Percentiles rank a stretch among this genome's conserved stretches.
These are phyloP conservation scores for Notamacropus eugenii DNA, from an alignment of 2,797 vertebrate genomes.

Conservation along the genomic window DNA sequence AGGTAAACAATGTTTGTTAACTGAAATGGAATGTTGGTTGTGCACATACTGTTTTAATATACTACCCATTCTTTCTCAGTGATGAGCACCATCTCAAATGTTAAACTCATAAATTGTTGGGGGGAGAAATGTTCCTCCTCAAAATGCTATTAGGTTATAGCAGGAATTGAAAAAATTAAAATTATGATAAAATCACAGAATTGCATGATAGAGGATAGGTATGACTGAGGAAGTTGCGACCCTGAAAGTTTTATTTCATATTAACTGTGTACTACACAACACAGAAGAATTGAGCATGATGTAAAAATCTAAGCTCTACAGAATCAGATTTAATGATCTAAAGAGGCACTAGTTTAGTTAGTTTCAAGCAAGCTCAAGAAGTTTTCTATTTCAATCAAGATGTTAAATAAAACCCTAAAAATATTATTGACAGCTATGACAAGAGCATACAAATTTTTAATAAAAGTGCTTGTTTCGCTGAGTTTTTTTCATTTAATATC, in stretches of 20 bases:
- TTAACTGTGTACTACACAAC: neutral
- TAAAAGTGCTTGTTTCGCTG: neutral
- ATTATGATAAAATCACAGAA: conserved; percentile 13
- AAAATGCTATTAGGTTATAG: neutral
- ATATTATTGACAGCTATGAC: neutral
- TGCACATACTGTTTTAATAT: accelerated
- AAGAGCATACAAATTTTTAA: neutral
- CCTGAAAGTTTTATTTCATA: neutral
- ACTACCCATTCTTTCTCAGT: accelerated
- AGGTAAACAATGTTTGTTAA: conserved; percentile 86
- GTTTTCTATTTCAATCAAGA: neutral
- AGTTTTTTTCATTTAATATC: neutral
- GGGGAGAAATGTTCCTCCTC: neutral
- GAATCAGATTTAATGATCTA: conserved; percentile 1
- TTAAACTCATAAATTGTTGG: neutral
- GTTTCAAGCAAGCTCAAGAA: neutral
- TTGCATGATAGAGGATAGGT: neutral
- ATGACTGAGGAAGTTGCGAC: neutral
- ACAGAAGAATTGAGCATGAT: neutral
- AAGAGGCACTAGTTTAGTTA: neutral
- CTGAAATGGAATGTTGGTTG: accelerated
- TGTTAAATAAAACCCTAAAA: conserved; percentile 14
- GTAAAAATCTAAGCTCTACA: neutral
- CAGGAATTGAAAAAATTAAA: conserved; percentile 1
- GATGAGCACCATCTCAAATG: neutral